Conservation (phyloP, 1,140 invertebrate species). For the Formica selysi region DNA sequence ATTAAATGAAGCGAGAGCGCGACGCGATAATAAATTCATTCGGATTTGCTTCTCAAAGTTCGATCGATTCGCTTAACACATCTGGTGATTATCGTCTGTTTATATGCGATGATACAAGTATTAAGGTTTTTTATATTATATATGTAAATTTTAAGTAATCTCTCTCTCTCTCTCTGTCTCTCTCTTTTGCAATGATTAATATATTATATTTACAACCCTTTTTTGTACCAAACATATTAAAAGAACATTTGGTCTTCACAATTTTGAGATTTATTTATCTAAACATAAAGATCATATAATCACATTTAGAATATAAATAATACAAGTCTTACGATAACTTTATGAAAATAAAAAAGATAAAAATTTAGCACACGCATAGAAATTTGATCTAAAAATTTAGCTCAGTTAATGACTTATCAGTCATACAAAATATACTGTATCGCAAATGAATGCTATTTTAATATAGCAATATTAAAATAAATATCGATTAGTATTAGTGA, state of each 20-base stretch:
- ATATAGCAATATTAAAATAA: constrained; percentile 19
- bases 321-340: not conserved
- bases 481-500: not conserved
- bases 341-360: not conserved
- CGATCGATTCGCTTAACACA: constrained; percentile 42
- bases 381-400: not conserved
- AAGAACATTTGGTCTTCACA: not conserved
- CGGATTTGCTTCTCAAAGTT: constrained; percentile 22
- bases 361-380: not conserved
- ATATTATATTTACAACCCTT: not conserved
- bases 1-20: constrained; percentile 54
- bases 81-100: constrained; percentile 38
- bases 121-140: not conserved
- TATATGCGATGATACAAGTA: constrained; percentile 17
- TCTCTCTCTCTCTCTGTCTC: no score
- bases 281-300: not conserved
- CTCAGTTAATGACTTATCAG: not conserved
- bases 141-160: not conserved
- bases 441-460: not conserved
- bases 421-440: not conserved
- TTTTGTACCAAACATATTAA: not conserved
- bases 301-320: not conserved
- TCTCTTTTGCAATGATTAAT: not conserved
- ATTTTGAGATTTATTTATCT: not conserved
- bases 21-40: constrained; percentile 58